These are phyloP conservation scores for Boleophthalmus pectinirostris DNA, from an alignment of 2,113 vertebrate genomes.

Conservation along the genomic window DNA sequence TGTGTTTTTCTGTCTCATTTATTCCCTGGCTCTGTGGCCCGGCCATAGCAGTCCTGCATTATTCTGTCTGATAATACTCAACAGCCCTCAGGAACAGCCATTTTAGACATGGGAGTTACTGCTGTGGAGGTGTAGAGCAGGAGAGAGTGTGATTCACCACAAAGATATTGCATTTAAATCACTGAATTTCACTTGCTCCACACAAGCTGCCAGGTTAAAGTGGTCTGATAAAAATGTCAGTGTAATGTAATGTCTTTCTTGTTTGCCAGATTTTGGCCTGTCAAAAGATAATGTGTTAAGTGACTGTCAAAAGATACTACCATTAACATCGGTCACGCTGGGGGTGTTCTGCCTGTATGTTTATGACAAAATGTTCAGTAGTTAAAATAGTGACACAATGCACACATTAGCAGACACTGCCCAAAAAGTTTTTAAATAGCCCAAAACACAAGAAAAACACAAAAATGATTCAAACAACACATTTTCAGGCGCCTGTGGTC, in stretches of 20 bases:
- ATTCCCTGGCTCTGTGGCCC: background rate
- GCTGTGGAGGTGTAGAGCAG: background rate
- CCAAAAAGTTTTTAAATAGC: too few species aligned
- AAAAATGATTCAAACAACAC: too few species aligned
- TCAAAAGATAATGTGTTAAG: background rate
- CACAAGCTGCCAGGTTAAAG: background rate
- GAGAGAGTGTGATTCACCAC: background rate
- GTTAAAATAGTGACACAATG: too few species aligned
- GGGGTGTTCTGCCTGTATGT: too few species aligned
- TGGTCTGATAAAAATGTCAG: background rate
- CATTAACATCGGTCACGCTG: too few species aligned
- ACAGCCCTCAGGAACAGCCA: slow-evolving; percentile 9
- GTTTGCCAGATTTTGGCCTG: too few species aligned
- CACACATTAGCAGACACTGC: too few species aligned
- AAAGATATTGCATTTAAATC: background rate
- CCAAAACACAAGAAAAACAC: too few species aligned
- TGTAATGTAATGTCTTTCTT: background rate
- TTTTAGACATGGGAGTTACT: slow-evolving; percentile 16
- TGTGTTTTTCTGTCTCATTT: slow-evolving; percentile 19
- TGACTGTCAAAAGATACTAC: background rate
- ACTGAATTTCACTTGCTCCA: background rate
- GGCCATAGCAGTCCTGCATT: slow-evolving; percentile 12
- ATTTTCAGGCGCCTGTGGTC: too few species aligned
- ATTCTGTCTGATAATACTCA: slow-evolving; percentile 2
- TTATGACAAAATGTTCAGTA: too few species aligned